Evolutionary conservation across 2,797 vertebrate genomes (phyloP).

Genomic region (Acanthurus tractus): DNA sequence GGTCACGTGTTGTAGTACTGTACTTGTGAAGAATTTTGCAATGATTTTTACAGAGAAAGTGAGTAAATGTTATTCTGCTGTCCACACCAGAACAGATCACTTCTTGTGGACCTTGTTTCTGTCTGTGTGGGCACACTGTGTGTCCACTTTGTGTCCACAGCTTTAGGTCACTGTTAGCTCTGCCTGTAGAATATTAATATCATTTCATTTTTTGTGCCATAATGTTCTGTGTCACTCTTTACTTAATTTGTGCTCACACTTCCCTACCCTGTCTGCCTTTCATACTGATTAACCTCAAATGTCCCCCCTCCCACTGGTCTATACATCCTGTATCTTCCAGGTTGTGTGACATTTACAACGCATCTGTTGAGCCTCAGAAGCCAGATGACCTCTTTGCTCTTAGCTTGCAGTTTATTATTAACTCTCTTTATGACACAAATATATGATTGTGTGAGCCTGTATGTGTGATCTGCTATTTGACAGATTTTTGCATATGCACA

Average conservation of each 20-base stretch:
- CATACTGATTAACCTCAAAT: slow-evolving; percentile 18
- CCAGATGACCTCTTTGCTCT: slow-evolving; percentile 17
- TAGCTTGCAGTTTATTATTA: slow-evolving; percentile 43
- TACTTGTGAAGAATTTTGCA: not conserved
- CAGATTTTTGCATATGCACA: not conserved
- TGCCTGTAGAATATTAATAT: not conserved
- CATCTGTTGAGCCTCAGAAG: slow-evolving; percentile 38
- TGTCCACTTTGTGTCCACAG: not conserved
- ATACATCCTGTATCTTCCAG: slow-evolving; percentile 29
- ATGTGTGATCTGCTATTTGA: not conserved
- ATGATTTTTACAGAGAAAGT: not conserved
- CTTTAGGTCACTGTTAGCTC: not conserved
- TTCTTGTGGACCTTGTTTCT: not conserved
- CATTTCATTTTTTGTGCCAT: not conserved
- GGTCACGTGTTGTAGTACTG: not conserved
- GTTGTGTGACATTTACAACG: slow-evolving; percentile 55
- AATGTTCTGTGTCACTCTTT: slow-evolving; percentile 5
- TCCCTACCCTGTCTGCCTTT: slow-evolving; percentile 16
- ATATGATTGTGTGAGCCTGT: not conserved
- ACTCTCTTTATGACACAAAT: slow-evolving; percentile 17
- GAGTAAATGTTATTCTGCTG: not conserved
- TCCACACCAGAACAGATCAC: not conserved
- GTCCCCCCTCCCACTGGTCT: not conserved
- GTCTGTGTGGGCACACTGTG: not conserved
- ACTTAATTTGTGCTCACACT: slow-evolving; percentile 21